These are phyloP conservation scores for Pangasius mekongensis DNA, from an alignment of 2,797 vertebrate species.

Conservation along the genomic window DNA sequence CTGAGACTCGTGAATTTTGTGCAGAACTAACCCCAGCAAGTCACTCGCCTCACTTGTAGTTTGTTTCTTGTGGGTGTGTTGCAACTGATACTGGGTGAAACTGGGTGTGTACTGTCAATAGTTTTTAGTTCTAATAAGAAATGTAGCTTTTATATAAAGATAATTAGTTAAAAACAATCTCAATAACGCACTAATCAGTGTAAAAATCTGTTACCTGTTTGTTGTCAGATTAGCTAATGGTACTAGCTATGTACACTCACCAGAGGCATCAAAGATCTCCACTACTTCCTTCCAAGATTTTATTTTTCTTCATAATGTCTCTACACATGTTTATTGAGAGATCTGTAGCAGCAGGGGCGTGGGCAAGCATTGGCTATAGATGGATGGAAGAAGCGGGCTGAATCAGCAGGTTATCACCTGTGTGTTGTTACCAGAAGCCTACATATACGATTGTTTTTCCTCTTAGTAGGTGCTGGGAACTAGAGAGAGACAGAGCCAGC, in stretches of 20 bases:
- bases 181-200: not conserved
- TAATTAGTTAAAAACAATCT: too few relatives aligned
- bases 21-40: not conserved
- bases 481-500: not conserved
- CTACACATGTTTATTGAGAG: not conserved
- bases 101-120: not conserved
- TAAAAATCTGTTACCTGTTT: not conserved
- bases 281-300: not conserved
- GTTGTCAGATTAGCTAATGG: not conserved
- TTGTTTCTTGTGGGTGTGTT: not conserved
- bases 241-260: not conserved
- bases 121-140: not conserved
- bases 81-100: too few relatives aligned
- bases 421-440: not conserved
- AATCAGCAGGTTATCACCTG: constrained; percentile 11
- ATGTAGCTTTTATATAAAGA: too few relatives aligned
- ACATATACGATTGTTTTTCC: not conserved
- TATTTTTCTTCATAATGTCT: not conserved
- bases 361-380: not conserved
- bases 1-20: not conserved
- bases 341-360: not conserved
- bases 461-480: not conserved
- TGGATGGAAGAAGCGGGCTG: not conserved
- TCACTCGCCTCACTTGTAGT: not conserved
- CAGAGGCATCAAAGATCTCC: not conserved